Evolutionary conservation across 2,113 vertebrate genomes (phyloP).

Genomic region (Melanostigma gelatinosum): DNA sequence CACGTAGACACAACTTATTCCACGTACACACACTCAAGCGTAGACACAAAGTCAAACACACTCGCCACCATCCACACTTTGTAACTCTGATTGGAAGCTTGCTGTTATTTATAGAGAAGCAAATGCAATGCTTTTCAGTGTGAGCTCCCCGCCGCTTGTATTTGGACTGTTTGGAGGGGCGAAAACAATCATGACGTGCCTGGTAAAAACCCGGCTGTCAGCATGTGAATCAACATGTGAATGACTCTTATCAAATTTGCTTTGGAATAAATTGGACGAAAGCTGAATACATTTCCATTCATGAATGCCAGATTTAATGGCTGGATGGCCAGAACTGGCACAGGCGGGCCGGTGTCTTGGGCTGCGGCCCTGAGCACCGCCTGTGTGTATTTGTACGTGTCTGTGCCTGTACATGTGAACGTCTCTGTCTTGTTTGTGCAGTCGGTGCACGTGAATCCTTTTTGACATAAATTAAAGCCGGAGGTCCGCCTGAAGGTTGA

Average conservation of each 20-base stretch:
- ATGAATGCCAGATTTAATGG: slow-evolving; percentile 68
- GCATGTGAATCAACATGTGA: slow-evolving; percentile 74
- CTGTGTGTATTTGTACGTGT: slow-evolving; percentile 26
- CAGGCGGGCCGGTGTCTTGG: slow-evolving; percentile 19
- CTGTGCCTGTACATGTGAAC: neutral
- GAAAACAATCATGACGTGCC: slow-evolving; percentile 55
- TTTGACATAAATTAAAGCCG: slow-evolving; percentile 26
- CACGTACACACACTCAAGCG: neutral
- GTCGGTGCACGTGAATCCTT: slow-evolving; percentile 4
- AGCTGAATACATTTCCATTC: slow-evolving; percentile 73
- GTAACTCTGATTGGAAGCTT: slow-evolving; percentile 50
- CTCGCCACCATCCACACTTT: neutral
- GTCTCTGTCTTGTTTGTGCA: slow-evolving; percentile 34
- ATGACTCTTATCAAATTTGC: slow-evolving; percentile 78
- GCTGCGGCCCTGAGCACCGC: slow-evolving; percentile 3
- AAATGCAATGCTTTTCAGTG: slow-evolving; percentile 36
- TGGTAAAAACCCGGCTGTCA: slow-evolving; percentile 60
- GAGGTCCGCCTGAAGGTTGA: slow-evolving; percentile 57
- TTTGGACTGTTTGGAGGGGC: slow-evolving; percentile 49
- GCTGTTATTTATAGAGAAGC: slow-evolving; percentile 49
- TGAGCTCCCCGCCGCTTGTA: slow-evolving; percentile 52
- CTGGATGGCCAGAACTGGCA: slow-evolving; percentile 47
- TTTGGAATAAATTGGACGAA: slow-evolving; percentile 66
- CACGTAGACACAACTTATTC: slow-evolving; percentile 24
- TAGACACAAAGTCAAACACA: slow-evolving; percentile 29